These are phyloP conservation scores for Loripinus fragilis DNA, from an alignment of 2,888 invertebrate genomes.

Conservation along the genomic window DNA sequence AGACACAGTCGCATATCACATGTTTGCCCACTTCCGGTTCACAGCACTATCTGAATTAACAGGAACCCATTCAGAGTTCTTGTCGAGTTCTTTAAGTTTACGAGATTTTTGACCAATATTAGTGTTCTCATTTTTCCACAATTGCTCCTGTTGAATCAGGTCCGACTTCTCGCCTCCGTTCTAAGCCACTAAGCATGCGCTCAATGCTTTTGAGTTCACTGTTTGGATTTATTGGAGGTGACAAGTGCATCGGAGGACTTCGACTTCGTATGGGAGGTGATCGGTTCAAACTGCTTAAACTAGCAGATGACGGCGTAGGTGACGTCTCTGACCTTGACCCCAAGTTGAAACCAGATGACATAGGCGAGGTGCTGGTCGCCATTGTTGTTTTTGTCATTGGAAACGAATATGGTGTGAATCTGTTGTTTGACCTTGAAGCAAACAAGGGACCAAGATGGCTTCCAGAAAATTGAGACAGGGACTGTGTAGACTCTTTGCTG, in stretches of 20 bases:
- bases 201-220: conserved; percentile 97
- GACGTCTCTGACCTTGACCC: conserved; percentile 65
- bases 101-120: too few relatives aligned
- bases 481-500: conserved; percentile 79
- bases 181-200: conserved; percentile 98
- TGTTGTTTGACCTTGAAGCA: conserved; percentile 86
- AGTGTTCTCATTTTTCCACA: conserved; percentile 51
- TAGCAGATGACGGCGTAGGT: conserved; percentile 51
- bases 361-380: conserved; percentile 81
- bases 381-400: conserved; percentile 78
- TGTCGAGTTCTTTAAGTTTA: neutral
- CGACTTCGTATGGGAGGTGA: conserved; percentile 59
- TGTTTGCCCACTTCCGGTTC: conserved; percentile 1
- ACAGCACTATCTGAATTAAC: neutral
- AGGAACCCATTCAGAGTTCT: neutral
- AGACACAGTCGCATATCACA: conserved; percentile 19
- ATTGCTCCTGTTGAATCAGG: conserved; percentile 62
- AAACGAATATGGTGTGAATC: conserved; percentile 95
- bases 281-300: conserved; percentile 57
- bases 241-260: conserved; percentile 59
- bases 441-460: conserved; percentile 76
- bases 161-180: conserved; percentile 85
- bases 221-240: conserved; percentile 84
- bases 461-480: conserved; percentile 72
- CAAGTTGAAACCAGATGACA: conserved; percentile 39